Evolutionary conservation across 2,888 invertebrate species (phyloP).

Genomic region (Euzophera pinguis): DNA sequence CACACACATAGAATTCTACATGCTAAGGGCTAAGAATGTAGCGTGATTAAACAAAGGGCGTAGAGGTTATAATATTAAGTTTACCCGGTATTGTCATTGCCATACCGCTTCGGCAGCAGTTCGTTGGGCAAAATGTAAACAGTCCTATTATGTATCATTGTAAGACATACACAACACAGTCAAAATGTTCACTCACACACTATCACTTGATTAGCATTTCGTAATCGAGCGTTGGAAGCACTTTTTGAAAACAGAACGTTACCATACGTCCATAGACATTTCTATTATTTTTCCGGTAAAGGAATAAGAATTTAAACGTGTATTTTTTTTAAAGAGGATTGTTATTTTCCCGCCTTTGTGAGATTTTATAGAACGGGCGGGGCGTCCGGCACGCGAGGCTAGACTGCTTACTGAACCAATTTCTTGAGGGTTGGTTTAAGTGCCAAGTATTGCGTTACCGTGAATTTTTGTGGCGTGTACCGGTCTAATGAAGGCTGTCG

Average conservation of each 20-base stretch:
- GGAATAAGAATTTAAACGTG: conserved; percentile 12
- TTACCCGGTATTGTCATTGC: conserved; percentile 59
- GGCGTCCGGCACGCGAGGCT: conserved; percentile 50
- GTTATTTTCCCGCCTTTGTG: conserved; percentile 51
- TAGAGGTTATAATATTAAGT: conserved; percentile 15
- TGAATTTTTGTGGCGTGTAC: conserved; percentile 38
- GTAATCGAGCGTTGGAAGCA: conserved; percentile 9
- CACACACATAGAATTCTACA: too few species aligned
- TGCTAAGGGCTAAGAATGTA: neutral
- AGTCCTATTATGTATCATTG: conserved; percentile 70
- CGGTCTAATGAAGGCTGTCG: conserved; percentile 41
- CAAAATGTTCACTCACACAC: conserved; percentile 19
- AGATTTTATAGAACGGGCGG: conserved; percentile 45
- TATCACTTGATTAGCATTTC: conserved; percentile 14
- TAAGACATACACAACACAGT: conserved; percentile 22
- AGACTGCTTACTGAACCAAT: conserved; percentile 53
- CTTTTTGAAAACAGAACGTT: conserved; percentile 17
- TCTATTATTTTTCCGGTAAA: conserved; percentile 8
- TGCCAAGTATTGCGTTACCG: conserved; percentile 49
- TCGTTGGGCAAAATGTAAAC: conserved; percentile 74
- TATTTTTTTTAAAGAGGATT: conserved; percentile 17
- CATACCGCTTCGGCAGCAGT: conserved; percentile 69
- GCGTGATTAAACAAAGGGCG: neutral
- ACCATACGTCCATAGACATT: conserved; percentile 13
- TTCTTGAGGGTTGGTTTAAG: conserved; percentile 63